These are phyloP conservation scores for Zosterops japonicus DNA, from an alignment of 2,113 vertebrate genomes.

Conservation along the genomic window DNA sequence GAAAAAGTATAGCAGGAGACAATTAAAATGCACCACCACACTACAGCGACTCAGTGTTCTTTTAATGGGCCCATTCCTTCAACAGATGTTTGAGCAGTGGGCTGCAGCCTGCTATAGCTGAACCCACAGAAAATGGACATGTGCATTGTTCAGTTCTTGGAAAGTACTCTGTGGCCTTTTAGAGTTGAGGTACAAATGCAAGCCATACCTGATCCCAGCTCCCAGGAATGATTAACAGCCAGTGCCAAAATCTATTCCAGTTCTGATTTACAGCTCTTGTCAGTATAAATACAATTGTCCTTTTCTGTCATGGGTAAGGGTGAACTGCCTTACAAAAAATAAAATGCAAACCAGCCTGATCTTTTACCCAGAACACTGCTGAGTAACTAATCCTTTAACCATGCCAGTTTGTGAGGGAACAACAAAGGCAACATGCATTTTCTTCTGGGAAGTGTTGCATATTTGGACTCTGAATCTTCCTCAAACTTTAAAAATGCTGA, in stretches of 20 bases:
- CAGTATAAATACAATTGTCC: constrained; percentile 42
- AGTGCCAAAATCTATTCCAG: constrained; percentile 16
- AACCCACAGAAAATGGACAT: background rate
- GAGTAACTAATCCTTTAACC: constrained; percentile 40
- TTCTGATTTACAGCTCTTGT: constrained; percentile 36
- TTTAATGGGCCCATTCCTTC: constrained; percentile 42
- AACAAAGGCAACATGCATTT: constrained; percentile 30
- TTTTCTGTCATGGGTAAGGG: constrained; percentile 17
- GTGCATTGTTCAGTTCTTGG: constrained; percentile 39
- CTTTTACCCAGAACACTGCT: constrained; percentile 22
- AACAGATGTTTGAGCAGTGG: constrained; percentile 52
- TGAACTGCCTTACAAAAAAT: constrained; percentile 11
- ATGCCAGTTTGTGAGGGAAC: background rate
- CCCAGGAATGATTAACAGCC: constrained; percentile 36
- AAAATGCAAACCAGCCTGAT: constrained; percentile 37
- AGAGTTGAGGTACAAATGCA: background rate
- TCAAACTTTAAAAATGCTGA: background rate
- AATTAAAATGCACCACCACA: constrained; percentile 51
- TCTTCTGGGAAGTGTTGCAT: background rate
- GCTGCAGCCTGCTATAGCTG: constrained; percentile 7
- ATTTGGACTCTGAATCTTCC: background rate
- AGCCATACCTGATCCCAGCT: constrained; percentile 8
- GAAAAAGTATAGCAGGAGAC: background rate
- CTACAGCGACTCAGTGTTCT: background rate
- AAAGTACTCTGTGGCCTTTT: constrained; percentile 12